Conservation (phyloP, 2,797 vertebrate species). For the Apodemus agrarius region DNA sequence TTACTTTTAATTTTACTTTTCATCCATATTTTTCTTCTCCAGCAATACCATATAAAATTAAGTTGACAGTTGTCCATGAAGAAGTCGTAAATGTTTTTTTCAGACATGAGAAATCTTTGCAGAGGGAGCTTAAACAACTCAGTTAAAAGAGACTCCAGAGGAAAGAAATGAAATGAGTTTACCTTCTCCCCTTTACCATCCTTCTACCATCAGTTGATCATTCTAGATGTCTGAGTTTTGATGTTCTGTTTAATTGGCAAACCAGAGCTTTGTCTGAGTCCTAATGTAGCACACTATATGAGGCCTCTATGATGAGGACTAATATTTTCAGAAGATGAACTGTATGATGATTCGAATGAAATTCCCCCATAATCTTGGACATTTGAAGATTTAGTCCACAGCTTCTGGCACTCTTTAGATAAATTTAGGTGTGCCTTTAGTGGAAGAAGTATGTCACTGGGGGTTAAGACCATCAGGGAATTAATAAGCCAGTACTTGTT, state of each 20-base stretch:
- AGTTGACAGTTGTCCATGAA: background rate
- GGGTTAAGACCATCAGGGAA: background rate
- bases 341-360: background rate
- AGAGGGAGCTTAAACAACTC: background rate
- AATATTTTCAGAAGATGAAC: background rate
- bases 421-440: background rate
- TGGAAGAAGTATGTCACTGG: background rate
- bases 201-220: no score
- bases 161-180: background rate
- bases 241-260: background rate
- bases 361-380: background rate
- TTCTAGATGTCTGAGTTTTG: background rate
- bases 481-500: background rate
- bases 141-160: background rate
- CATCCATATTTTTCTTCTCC: background rate
- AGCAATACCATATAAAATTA: background rate
- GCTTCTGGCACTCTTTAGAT: background rate
- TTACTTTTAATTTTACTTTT: background rate
- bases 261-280: background rate
- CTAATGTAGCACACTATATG: background rate
- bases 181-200: background rate
- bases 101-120: background rate
- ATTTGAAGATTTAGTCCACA: background rate
- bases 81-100: background rate
- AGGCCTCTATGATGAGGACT: background rate